These are phyloP conservation scores for Eilema depressum DNA, from an alignment of 2,888 invertebrate genomes.

Conservation along the genomic window DNA sequence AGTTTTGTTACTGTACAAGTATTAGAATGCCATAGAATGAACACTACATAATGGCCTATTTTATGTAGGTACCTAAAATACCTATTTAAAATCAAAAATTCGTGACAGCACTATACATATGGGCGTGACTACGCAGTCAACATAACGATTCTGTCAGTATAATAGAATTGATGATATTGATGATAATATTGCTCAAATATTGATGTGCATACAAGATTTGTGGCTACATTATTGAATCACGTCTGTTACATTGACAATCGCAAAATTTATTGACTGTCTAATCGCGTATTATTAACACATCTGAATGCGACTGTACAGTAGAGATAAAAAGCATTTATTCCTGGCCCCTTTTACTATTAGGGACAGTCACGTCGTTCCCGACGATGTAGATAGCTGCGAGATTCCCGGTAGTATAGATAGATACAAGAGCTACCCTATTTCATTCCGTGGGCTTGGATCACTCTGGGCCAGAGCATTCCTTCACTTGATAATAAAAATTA, in stretches of 20 bases:
- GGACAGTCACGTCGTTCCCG: background rate
- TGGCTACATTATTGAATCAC: too few species aligned
- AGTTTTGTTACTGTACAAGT: too few species aligned
- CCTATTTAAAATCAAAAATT: background rate
- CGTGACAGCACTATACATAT: too few species aligned
- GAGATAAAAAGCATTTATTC: background rate
- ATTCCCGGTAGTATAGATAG: background rate
- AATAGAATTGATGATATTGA: too few species aligned
- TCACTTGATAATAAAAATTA: background rate
- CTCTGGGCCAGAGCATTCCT: background rate
- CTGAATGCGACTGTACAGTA: background rate
- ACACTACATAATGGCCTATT: background rate
- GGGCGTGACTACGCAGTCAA: too few species aligned
- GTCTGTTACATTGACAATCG: too few species aligned
- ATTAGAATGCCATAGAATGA: background rate
- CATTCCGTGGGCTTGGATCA: background rate
- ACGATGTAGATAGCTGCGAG: background rate
- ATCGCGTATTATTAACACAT: background rate
- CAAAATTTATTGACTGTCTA: too few species aligned
- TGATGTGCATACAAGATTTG: too few species aligned
- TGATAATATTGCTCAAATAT: too few species aligned
- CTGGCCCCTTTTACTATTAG: background rate
- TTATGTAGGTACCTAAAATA: background rate
- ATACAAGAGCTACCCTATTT: too few species aligned
- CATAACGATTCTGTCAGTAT: too few species aligned